A percentile compares a stretch with the other conserved stretches of the same genome.
These are phyloP conservation scores for Ginglymostoma cirratum DNA, from an alignment of 2,113 vertebrate species.

Conservation along the genomic window DNA sequence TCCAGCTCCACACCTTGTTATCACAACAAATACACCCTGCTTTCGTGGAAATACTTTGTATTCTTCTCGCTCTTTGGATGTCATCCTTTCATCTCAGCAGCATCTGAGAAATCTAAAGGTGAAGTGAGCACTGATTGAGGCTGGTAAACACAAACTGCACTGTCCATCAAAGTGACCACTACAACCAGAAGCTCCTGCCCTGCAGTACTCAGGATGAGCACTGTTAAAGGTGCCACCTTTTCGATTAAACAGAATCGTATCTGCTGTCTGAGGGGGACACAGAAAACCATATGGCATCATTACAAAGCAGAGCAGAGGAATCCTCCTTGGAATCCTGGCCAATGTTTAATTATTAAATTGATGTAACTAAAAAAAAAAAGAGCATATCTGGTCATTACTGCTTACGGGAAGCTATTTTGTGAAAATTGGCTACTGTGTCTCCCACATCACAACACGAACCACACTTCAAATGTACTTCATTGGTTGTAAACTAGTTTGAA, in stretches of 20 bases:
- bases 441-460: not conserved
- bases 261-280: not conserved
- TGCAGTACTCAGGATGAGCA: not conserved
- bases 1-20: no score
- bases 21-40: no score
- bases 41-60: not conserved
- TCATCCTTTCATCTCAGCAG: not conserved
- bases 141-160: not conserved
- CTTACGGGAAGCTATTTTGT: not conserved
- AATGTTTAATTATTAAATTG: not conserved
- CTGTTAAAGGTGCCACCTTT: not conserved
- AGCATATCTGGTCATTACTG: not conserved
- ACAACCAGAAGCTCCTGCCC: not conserved
- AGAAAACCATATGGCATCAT: not conserved
- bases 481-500: not conserved
- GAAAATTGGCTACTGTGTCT: not conserved
- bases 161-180: not conserved
- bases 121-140: not conserved
- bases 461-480: not conserved
- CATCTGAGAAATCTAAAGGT: not conserved
- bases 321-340: not conserved
- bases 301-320: not conserved
- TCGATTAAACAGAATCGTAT: not conserved
- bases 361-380: not conserved
- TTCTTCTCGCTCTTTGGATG: not conserved